A percentile compares a stretch with the other conserved stretches of the same genome.
phyloP scores from a whole-genome alignment of 2,797 vertebrate genomes.

The Denticeps clupeoides region DNA sequence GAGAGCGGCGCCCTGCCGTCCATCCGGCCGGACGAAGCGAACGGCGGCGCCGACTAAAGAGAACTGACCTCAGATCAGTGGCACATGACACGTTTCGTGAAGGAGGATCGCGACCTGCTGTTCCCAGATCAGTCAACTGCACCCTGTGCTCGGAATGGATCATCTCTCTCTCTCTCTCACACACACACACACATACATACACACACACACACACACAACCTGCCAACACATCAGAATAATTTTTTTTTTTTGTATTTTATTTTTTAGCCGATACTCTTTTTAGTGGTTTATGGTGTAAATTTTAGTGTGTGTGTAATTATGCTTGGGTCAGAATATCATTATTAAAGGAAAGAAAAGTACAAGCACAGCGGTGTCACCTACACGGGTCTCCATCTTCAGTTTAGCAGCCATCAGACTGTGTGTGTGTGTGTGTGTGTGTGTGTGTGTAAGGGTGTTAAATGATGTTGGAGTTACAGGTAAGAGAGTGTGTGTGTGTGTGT shows the following conservation, averaged over 20 bases:
- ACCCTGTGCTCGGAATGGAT: no score
- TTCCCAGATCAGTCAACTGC: conserved; percentile 1
- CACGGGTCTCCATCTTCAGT: conserved; percentile 20
- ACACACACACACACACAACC: conserved; percentile 8
- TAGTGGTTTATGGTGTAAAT: neutral
- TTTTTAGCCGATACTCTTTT: conserved; percentile 14
- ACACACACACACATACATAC: conserved; percentile 10
- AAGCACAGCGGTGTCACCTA: conserved; percentile 33
- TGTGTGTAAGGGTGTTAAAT: conserved; percentile 10
- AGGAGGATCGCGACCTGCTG: neutral
- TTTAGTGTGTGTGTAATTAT: no score
- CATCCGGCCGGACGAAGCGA: no score
- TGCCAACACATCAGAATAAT: neutral
- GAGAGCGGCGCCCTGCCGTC: no score
- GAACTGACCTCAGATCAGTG: no score
- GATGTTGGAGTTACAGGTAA: neutral
- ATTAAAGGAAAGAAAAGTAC: no score
- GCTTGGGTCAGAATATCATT: no score
- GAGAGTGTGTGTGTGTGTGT: neutral
- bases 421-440: conserved; percentile 9
- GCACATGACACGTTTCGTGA: no score
- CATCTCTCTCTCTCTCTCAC: conserved; percentile 11
- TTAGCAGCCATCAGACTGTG: neutral
- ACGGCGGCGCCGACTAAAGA: neutral
- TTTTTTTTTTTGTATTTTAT: conserved; percentile 22